Evolutionary conservation across 2,797 vertebrate genomes (phyloP), one percentile per base, ranked within the genome.

Genomic region (Diceros bicornis): DNA sequence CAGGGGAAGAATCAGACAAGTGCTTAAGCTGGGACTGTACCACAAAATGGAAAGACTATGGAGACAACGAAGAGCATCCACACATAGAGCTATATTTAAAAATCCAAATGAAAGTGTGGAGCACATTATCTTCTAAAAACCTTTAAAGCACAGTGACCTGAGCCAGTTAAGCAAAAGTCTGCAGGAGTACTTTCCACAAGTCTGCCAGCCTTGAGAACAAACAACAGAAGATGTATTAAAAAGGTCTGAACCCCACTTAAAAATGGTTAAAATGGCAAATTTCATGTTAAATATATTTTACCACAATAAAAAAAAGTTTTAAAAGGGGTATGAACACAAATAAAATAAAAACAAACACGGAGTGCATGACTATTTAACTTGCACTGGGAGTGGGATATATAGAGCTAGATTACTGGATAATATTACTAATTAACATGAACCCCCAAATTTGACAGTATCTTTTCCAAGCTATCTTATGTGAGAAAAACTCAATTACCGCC

Each of bases 191-290:
- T 94, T 91, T 97, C 59, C 68, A 96, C 75, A 92, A 69, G 52
- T 72, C 77, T 64, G 10, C 25, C 44, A 61, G 41, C 29, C 88
- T 91, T 94, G 34, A 97, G 61, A 92, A 68, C 52, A 72, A 96
- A 94, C 81, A 93, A 71, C 66, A 87, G n/a, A 64, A 91, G n/a
- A 69, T 82, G 11, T 74, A 95, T 89, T 91, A 59, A 83, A 61
- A 97, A 96, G 41, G 52, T 17, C 44, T 86, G n/a, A 97, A 84
- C 29, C 47, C 52, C 7, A 82, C 91, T 90, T 82, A 69, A 78
- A 95, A 91, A 72, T 41, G 27, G 29, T 92, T 52, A 91, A 89
- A 55, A 75, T 6, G 27, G 29, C 32, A 82, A 88, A 55, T 62
- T 74, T 61, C 89, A 55, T 74, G 16, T 62, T 55, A 79, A 4